phyloP scores from a whole-genome alignment of 2,888 invertebrate genomes.

The Cephalotes varians region DNA sequence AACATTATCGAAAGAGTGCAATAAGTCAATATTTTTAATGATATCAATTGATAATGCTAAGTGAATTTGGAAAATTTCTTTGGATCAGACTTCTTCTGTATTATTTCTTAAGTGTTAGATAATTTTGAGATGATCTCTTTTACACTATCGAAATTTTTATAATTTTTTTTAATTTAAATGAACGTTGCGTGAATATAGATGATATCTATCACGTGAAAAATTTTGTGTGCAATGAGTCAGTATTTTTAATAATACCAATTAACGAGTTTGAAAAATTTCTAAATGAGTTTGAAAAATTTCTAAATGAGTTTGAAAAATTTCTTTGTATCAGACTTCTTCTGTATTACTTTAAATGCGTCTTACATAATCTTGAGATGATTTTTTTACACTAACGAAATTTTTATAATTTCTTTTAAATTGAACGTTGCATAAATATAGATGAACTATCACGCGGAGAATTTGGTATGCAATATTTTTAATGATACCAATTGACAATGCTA shows the following conservation, averaged over 20 bases:
- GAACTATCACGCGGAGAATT: background rate
- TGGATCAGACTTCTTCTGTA: too few species aligned
- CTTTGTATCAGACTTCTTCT: background rate
- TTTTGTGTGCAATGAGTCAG: too few species aligned
- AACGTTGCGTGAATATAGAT: background rate
- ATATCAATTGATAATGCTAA: background rate
- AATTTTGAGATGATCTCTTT: background rate
- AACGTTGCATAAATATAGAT: background rate
- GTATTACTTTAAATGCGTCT: background rate
- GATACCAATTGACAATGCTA: background rate
- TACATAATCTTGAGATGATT: background rate
- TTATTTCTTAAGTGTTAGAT: background rate
- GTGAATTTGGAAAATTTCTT: too few species aligned
- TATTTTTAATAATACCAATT: too few species aligned
- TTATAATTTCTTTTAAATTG: background rate
- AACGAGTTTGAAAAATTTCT: too few species aligned
- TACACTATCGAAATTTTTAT: background rate
- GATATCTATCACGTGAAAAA: background rate
- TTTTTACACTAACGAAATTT: background rate
- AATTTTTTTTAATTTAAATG: background rate
- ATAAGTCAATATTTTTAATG: background rate
- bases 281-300: too few species aligned
- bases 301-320: too few species aligned
- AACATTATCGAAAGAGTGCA: background rate
- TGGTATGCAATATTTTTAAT: background rate